Percentiles rank a stretch among this genome's conserved stretches.
Conservation (phyloP, 2,888 invertebrate genomes). For the Cantharis rustica region DNA sequence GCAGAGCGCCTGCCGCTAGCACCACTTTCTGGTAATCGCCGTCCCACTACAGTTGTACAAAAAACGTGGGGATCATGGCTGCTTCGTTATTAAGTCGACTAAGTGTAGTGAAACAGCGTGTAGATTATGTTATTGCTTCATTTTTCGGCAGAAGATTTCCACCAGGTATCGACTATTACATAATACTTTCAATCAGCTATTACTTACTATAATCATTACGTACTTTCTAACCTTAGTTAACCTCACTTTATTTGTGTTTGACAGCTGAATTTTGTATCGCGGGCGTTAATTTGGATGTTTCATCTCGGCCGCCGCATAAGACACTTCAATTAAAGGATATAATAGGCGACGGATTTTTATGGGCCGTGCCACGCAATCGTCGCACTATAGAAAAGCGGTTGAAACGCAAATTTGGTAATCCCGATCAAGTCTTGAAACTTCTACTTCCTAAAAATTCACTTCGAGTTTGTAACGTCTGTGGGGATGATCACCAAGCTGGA, state of each 20-base stretch:
- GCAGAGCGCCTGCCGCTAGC: conserved; percentile 41
- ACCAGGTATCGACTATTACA: conserved; percentile 54
- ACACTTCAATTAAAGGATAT: conserved; percentile 66
- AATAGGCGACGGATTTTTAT: conserved; percentile 74
- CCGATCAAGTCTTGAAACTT: conserved; percentile 71
- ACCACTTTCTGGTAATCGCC: conserved; percentile 47
- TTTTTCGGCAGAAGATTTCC: conserved; percentile 54
- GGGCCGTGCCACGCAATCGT: conserved; percentile 82
- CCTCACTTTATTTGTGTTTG: conserved; percentile 36
- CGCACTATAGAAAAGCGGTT: conserved; percentile 75
- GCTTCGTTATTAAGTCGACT: conserved; percentile 49
- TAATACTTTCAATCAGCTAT: conserved; percentile 14
- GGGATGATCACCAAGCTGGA: conserved; percentile 79
- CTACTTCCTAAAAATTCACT: conserved; percentile 74
- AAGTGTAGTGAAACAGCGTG: conserved; percentile 51
- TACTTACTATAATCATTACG: not conserved
- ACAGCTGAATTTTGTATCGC: conserved; percentile 48
- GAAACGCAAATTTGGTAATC: conserved; percentile 73
- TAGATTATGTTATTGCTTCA: conserved; percentile 54
- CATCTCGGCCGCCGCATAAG: conserved; percentile 33
- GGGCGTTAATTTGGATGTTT: conserved; percentile 34
- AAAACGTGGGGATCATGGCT: conserved; percentile 45
- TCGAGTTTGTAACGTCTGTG: conserved; percentile 79
- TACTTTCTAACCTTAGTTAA: conserved; percentile 19
- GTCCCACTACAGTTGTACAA: conserved; percentile 26